These are phyloP conservation scores for Cydia strobilella DNA, from an alignment of 1,140 invertebrate genomes.

Conservation along the genomic window DNA sequence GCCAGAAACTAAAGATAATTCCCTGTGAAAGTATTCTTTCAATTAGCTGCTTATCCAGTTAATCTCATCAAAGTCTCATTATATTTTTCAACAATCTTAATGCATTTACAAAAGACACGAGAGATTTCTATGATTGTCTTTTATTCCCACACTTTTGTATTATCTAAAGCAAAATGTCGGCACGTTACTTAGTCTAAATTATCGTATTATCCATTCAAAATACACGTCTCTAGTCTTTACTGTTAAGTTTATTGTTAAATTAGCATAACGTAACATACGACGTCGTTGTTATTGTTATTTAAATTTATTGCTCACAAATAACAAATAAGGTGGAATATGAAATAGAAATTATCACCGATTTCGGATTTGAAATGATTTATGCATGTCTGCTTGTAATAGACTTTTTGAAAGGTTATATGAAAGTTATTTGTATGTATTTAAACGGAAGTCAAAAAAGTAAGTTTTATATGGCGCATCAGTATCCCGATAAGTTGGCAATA, in stretches of 20 bases:
- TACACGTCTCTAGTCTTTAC: constrained; percentile 15
- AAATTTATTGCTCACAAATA: constrained; percentile 23
- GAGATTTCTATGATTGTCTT: constrained; percentile 18
- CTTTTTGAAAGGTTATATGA: neutral
- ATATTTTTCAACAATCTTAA: constrained; percentile 14
- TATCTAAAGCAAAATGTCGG: constrained; percentile 7
- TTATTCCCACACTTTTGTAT: constrained; percentile 9
- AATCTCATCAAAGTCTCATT: constrained; percentile 10
- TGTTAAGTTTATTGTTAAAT: constrained; percentile 21
- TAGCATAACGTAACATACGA: constrained; percentile 23
- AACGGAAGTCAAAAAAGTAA: too few species aligned
- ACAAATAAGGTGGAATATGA: constrained; percentile 23
- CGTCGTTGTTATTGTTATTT: constrained; percentile 30
- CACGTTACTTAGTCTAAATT: constrained; percentile 25
- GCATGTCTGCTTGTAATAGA: constrained; percentile 1
- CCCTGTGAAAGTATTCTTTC: neutral
- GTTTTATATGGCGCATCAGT: too few species aligned
- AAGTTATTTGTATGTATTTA: too few species aligned
- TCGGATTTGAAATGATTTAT: constrained; percentile 17
- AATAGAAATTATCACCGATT: neutral
- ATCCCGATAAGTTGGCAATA: too few species aligned
- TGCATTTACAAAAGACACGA: constrained; percentile 5
- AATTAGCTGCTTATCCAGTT: constrained; percentile 3
- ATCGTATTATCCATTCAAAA: constrained; percentile 20
- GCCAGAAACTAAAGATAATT: too few species aligned